These are phyloP conservation scores for Nemopilema nomurai DNA, from an alignment of 30 jellyfish, hydroid and myxozoan species.

Conservation along the genomic window DNA sequence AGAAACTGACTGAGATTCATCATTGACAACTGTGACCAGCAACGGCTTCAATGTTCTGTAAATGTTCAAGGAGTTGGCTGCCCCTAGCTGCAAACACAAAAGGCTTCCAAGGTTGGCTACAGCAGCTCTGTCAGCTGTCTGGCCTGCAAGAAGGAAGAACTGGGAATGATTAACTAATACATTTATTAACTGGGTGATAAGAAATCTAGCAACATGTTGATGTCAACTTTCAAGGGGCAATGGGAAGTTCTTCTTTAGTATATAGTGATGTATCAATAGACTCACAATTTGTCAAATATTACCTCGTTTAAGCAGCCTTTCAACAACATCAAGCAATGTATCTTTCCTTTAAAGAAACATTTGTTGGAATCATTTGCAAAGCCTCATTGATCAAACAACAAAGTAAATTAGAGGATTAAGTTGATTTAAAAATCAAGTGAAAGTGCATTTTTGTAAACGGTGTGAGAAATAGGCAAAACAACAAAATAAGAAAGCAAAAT, in stretches of 20 bases:
- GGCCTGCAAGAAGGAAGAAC: constrained; percentile 44
- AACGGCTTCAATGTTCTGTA: constrained; percentile 74
- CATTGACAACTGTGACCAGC: constrained; percentile 60
- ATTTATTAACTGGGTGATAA: not conserved
- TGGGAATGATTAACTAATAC: too few relatives aligned
- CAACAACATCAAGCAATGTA: constrained; percentile 77
- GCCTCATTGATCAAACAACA: too few relatives aligned
- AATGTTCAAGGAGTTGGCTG: constrained; percentile 52
- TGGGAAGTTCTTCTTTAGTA: too few relatives aligned
- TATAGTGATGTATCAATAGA: too few relatives aligned
- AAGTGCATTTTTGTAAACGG: too few relatives aligned
- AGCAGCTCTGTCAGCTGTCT: constrained; percentile 68
- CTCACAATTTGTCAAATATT: not conserved
- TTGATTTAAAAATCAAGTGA: too few relatives aligned
- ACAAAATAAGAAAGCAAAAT: too few relatives aligned
- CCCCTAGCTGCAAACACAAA: constrained; percentile 88
- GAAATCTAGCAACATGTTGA: not conserved
- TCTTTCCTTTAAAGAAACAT: constrained; percentile 57
- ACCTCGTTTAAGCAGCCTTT: constrained; percentile 82
- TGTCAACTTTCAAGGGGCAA: too few relatives aligned
- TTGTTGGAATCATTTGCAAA: not conserved
- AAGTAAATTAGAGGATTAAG: too few relatives aligned
- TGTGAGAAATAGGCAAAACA: too few relatives aligned
- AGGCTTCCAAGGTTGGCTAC: constrained; percentile 72
- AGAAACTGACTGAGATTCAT: constrained; percentile 55